Evolutionary conservation across 2,797 vertebrate species (phyloP).

Genomic region (Dicrostonyx torquatus): DNA sequence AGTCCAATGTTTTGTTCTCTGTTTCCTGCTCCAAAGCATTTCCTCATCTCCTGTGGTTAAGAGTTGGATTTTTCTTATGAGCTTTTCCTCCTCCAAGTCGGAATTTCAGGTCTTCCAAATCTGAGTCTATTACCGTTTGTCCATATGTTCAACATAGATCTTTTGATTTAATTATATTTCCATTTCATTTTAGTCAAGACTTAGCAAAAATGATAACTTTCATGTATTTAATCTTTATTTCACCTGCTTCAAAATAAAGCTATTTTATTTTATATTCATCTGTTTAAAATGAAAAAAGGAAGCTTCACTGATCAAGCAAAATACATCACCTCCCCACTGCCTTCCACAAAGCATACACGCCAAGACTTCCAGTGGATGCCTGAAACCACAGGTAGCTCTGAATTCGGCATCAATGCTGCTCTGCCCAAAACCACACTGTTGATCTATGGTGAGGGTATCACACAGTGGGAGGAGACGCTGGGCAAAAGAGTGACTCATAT

Average conservation of each 20-base stretch:
- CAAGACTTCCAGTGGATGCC: background rate
- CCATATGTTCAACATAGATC: background rate
- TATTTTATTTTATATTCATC: background rate
- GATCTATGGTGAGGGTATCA: no score
- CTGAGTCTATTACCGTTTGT: background rate
- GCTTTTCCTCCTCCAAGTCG: background rate
- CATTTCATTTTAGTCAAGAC: background rate
- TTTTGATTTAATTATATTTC: background rate
- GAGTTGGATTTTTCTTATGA: background rate
- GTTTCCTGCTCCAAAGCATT: background rate
- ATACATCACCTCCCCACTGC: background rate
- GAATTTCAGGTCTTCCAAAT: constrained; percentile 9
- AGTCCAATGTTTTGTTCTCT: background rate
- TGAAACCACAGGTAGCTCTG: background rate
- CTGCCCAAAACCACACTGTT: background rate
- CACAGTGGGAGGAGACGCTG: background rate
- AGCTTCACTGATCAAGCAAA: constrained; percentile 7
- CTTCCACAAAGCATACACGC: background rate
- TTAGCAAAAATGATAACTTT: constrained; percentile 16
- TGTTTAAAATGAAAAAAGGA: constrained; percentile 54
- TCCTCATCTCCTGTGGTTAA: background rate
- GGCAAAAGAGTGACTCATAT: background rate
- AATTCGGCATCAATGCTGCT: no score
- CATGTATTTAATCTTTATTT: background rate
- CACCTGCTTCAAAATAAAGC: background rate